Percentiles rank a stretch among this genome's conserved stretches.
phyloP scores from a whole-genome alignment of 2,113 vertebrate genomes.

The Tychaedon coryphoeus region DNA sequence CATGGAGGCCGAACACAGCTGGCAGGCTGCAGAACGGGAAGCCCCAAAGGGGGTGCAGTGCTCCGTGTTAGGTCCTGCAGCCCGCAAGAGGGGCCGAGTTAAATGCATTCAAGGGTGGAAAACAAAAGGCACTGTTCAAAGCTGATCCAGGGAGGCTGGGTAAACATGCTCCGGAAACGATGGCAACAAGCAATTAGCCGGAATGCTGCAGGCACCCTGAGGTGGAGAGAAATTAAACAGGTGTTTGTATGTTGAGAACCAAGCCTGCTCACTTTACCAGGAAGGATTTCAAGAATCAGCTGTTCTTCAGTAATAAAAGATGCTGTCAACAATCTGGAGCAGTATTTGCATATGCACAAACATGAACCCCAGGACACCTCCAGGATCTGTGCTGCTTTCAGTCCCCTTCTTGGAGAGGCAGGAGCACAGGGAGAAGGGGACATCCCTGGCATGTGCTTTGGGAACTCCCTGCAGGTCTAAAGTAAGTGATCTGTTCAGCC shows the following conservation, averaged over 20 bases:
- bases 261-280: not conserved
- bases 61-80: not conserved
- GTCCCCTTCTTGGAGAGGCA: not conserved
- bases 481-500: not conserved
- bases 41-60: not conserved
- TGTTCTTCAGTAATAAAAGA: constrained; percentile 20
- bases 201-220: constrained; percentile 23
- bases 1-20: not conserved
- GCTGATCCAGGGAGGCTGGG: constrained; percentile 9
- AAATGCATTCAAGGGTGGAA: not conserved
- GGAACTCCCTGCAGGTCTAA: not conserved
- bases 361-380: not conserved
- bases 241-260: not conserved
- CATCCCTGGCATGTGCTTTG: not conserved
- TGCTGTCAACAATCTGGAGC: not conserved
- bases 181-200: constrained; percentile 30
- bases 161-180: not conserved
- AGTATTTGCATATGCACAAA: constrained; percentile 6
- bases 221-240: constrained; percentile 58
- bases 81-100: accelerated
- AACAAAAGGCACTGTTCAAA: constrained; percentile 38
- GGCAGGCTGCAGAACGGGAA: not conserved
- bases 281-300: constrained; percentile 46
- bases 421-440: not conserved
- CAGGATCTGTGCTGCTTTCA: not conserved